These are phyloP conservation scores for Melanostoma scalare DNA, from an alignment of 2,888 invertebrate species.

Conservation along the genomic window DNA sequence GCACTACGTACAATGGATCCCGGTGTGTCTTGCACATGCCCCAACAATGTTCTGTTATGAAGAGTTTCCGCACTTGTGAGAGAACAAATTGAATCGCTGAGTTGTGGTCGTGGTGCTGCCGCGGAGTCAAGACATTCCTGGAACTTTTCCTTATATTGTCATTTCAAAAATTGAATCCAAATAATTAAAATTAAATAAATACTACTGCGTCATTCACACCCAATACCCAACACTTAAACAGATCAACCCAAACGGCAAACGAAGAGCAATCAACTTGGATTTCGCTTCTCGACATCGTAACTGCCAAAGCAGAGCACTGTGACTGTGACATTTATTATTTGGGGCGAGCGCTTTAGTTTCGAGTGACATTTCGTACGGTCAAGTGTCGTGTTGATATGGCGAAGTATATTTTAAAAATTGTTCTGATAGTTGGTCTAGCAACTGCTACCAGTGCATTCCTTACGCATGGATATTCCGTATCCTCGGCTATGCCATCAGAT, in stretches of 20 bases:
- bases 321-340: conserved; percentile 39
- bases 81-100: conserved; percentile 38
- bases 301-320: not conserved
- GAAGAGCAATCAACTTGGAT: conserved; percentile 39
- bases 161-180: not conserved
- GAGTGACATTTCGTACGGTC: conserved; percentile 56
- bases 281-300: conserved; percentile 2
- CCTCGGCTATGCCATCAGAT: conserved; percentile 53
- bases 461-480: conserved; percentile 57
- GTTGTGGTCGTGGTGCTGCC: not conserved
- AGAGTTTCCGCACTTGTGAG: conserved; percentile 61
- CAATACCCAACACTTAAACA: not conserved
- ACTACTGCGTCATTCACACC: conserved; percentile 18
- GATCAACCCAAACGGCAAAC: too few relatives aligned
- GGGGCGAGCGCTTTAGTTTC: conserved; percentile 50
- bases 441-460: conserved; percentile 51
- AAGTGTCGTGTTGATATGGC: conserved; percentile 49
- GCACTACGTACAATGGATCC: conserved; percentile 1
- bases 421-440: conserved; percentile 41
- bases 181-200: not conserved
- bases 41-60: conserved; percentile 60
- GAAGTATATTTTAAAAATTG: conserved; percentile 43
- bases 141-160: not conserved
- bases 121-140: not conserved
- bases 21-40: conserved; percentile 38